Base-by-base conservation (phyloP, 2,797 vertebrate genomes). In the Apogon talboti region DNA sequence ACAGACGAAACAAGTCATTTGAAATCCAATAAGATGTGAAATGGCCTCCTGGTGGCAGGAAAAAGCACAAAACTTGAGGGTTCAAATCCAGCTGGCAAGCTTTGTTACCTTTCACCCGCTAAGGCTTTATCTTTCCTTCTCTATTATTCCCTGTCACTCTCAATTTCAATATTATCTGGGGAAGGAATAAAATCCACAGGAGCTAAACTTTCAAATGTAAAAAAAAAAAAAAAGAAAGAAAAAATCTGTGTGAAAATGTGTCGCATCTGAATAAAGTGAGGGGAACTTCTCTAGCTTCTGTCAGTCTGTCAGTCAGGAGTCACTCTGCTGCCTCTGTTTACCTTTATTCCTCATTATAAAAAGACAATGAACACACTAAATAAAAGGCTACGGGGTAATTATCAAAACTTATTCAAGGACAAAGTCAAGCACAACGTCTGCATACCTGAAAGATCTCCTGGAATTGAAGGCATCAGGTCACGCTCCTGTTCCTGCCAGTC, bases 381-480 rank as follows among this genome's bases (percentile, higher is more conserved):
- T 65, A 79, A 78, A 76, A 76, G 57, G 63, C 78, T 68, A 66
- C 9, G 55, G 65, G 78, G 66, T 84, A 87, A 87, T 90, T 85
- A 86, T 82, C 59, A 76, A 79, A 86, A 73, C 75, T 69, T 55
- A 86, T 75, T 77, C 71, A 84, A 69, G 66, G 75, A 63, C 41
- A 30, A 45, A 81, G 69, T 64, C 24, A 14, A 79, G 71, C 49
- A 14, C 4, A 6, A 70, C 59, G 45, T 47, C 59, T 60, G 70
- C 66, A 71, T 78, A 74, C 76, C 70, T 75, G 67, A 76, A 65
- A 69, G 74, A 58, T 82, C 35, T 74, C 75, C 74, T 74, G 67
- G 63, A 81, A 86, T 79, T 87, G 71, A 71, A 69, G 80, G 50
- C 72, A 48, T 76, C 56, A 52, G 75, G 78, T 79, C 73, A 85